Evolutionary conservation across 2,888 invertebrate genomes (phyloP).

Genomic region (Apotomis turbidana): DNA sequence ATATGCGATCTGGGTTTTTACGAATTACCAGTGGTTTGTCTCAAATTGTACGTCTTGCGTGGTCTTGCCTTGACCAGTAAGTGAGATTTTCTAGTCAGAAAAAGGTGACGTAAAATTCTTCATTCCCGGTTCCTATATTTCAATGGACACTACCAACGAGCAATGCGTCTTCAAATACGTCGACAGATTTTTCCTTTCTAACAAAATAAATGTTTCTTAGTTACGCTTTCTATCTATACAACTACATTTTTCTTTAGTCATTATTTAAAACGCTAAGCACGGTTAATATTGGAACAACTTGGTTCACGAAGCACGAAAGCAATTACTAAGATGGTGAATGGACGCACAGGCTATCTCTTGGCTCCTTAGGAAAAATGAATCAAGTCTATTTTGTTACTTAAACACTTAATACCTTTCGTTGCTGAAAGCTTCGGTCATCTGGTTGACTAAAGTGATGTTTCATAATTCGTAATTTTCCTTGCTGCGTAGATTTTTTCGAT

Average conservation of each 20-base stretch:
- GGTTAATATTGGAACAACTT: slow-evolving; percentile 13
- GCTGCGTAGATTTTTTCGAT: slow-evolving; percentile 23
- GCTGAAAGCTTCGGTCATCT: slow-evolving; percentile 5
- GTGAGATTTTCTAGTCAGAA: too few relatives aligned
- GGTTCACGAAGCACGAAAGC: slow-evolving; percentile 15
- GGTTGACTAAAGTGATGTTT: slow-evolving; percentile 11
- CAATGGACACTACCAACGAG: too few relatives aligned
- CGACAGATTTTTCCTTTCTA: too few relatives aligned
- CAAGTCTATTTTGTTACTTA: background rate
- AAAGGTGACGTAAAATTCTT: too few relatives aligned
- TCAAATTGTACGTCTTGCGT: too few relatives aligned
- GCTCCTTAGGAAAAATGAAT: background rate
- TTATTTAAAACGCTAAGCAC: background rate
- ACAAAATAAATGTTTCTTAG: too few relatives aligned
- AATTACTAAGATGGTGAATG: slow-evolving; percentile 7
- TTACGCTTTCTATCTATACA: too few relatives aligned
- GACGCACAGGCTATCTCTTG: background rate
- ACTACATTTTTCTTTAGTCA: background rate
- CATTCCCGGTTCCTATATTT: too few relatives aligned
- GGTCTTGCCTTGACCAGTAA: too few relatives aligned
- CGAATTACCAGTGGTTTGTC: too few relatives aligned
- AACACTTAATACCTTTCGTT: background rate
- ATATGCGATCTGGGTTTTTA: too few relatives aligned
- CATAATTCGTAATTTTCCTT: slow-evolving; percentile 5
- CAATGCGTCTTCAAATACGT: too few relatives aligned